phyloP scores from a whole-genome alignment of 2,797 vertebrate species.

The Apogon talboti region DNA sequence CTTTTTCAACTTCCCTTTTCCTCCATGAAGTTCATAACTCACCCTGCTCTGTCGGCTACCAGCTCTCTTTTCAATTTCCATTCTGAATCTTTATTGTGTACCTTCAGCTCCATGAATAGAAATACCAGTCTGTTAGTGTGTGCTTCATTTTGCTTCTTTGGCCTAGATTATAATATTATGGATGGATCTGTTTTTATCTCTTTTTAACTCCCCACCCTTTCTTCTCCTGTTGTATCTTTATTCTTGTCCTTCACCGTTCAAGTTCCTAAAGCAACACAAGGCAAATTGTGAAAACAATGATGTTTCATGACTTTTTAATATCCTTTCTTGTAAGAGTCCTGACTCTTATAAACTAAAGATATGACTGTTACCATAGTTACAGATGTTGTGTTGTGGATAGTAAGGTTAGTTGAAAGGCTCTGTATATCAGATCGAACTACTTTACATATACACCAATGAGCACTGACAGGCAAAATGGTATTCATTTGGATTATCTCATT shows the following conservation, averaged over 20 bases:
- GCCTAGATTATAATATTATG: too few relatives aligned
- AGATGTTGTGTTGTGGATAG: not conserved
- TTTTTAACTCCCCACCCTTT: conserved; percentile 1
- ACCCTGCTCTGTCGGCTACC: conserved; percentile 12
- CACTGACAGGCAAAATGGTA: too few relatives aligned
- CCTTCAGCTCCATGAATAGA: too few relatives aligned
- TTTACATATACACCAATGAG: not conserved
- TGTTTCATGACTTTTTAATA: too few relatives aligned
- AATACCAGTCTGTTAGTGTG: too few relatives aligned
- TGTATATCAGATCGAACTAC: not conserved
- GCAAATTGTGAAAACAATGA: not conserved
- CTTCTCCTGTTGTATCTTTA: not conserved
- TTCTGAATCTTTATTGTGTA: conserved; percentile 15
- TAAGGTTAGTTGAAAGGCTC: not conserved
- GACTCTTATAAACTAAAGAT: not conserved
- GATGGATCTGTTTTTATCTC: conserved; percentile 2
- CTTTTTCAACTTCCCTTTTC: conserved; percentile 37
- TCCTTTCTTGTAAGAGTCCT: not conserved
- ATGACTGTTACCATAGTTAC: not conserved
- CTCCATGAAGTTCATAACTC: conserved; percentile 16
- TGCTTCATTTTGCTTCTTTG: conserved; percentile 1
- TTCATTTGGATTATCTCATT: too few relatives aligned
- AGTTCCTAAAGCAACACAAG: not conserved
- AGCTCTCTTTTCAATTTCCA: conserved; percentile 13
- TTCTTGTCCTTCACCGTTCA: not conserved